These are phyloP conservation scores for Drosophila lacicola DNA, from an alignment of 2,888 invertebrate genomes.

Conservation along the genomic window DNA sequence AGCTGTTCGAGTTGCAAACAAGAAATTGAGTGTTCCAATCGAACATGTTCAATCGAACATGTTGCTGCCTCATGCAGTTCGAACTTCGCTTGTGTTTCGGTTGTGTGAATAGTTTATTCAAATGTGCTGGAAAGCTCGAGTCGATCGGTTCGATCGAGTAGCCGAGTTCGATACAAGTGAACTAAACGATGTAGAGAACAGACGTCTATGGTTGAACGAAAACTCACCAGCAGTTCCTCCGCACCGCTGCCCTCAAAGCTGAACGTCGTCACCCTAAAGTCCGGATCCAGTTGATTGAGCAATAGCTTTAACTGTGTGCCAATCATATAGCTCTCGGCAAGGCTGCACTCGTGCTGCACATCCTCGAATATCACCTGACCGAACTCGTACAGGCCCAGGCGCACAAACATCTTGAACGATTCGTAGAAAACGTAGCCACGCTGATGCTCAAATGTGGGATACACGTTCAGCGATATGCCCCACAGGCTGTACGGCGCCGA, in stretches of 20 bases:
- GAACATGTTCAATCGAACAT: too few relatives aligned
- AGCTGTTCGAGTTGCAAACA: too few relatives aligned
- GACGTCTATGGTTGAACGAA: not conserved
- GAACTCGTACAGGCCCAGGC: conserved; percentile 74
- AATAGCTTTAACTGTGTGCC: conserved; percentile 60
- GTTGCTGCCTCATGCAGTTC: too few relatives aligned
- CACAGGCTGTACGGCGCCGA: conserved; percentile 59
- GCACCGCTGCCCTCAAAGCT: not conserved
- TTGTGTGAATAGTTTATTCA: too few relatives aligned
- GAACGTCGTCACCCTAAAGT: conserved; percentile 25
- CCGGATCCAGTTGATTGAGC: conserved; percentile 33
- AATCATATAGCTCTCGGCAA: conserved; percentile 67
- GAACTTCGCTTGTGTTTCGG: too few relatives aligned
- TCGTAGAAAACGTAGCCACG: conserved; percentile 43
- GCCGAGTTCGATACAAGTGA: too few relatives aligned
- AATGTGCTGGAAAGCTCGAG: too few relatives aligned
- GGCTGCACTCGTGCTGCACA: conserved; percentile 45
- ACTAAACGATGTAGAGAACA: too few relatives aligned
- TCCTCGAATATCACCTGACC: conserved; percentile 65
- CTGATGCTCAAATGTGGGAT: conserved; percentile 17
- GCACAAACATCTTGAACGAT: conserved; percentile 53
- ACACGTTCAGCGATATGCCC: conserved; percentile 54
- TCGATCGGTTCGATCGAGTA: too few relatives aligned
- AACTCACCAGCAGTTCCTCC: conserved; percentile 37
- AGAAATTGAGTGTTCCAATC: too few relatives aligned